Base-by-base conservation (phyloP, 2,797 vertebrate species). In the Syngnathus rostellatus region DNA sequence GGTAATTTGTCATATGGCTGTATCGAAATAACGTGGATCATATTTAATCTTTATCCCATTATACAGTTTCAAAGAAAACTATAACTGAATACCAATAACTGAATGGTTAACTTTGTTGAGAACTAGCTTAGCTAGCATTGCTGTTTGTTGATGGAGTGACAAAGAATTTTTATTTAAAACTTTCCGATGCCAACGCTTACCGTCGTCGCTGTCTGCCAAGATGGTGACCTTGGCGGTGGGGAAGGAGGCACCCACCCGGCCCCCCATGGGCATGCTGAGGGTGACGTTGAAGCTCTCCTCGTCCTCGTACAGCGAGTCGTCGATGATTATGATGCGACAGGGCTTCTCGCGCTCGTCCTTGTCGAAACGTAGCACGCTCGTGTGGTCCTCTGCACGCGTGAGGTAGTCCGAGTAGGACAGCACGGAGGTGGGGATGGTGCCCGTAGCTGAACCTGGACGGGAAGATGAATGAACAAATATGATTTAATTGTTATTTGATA, bases 381-480 rank as follows among this genome's bases (percentile, higher is more conserved):
- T 92, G 78, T 92, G 93, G 83, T 94, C 94, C 76, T 93, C 90
- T 0, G 92, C 87, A 0, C 83, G 82, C 25, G 93, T 94, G 85
- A 96, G 90, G 69, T 93, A 95, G 76, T 96, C 94, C 3, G 92
- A 94, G 76, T 93, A 93, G 60, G 92, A 92, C 65, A 93, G 87
- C 31, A 89, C 90, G 0, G 87, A 84, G 81, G 88, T 91, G 66
- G 92, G 92, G 70, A 92, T 83, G 43, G 92, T 93, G 68, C 94
- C 92, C 0, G 85, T 89, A 59, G 94, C 94, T 65, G 90, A 90
- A 69, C 79, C 94, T 95, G 71, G 39, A 60, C 61, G 55, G 38
- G 69, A 14, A 70, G 23, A 25, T 7, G 58, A 72, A 51, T 8
- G 1, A 38, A 53, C n/a, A 40, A 48, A 25, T 14, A 63, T 19